Base-by-base conservation (phyloP, 2,113 vertebrate genomes). In the Dunckerocampus dactyliophorus region DNA sequence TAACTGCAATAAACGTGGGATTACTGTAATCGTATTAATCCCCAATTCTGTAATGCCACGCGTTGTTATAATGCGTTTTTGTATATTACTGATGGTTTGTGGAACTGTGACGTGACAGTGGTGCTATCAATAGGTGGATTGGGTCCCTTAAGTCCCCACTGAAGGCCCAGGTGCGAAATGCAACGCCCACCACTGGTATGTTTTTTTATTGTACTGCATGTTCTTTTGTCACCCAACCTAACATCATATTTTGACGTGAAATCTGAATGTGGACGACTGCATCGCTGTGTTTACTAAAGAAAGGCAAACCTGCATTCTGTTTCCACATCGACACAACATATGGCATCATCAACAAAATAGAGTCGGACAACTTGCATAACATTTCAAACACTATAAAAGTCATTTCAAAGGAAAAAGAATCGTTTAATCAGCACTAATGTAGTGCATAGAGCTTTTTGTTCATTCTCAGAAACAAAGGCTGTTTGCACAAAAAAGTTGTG, bases 371-470 rank as follows among this genome's bases (percentile, higher is more conserved):
- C 83, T 89, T 84, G 82, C 77, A 81, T 85, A 91, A 88, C 89
- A 89, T 90, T 90, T 34, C 89, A 93, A 93, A 93, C 88, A 90
- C 87, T 93, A 93, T 88, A 94, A 94, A 97, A 95, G 92, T 91
- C 21, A 72, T 91, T 88, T 90, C 87, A 87, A 91, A 91, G 88
- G 87, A 82, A 83, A 81, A 88, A 88, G 83, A 72, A 69, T 86
- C 62, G 90, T 84, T 80, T 89, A 86, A 84, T 71, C 84, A 91
- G 94, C 95, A 97, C 95, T 98, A 97, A 98, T 90, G 91, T 96
- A 98, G 95, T 97, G 95, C 95, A 82, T 94, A 95, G 57, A 80
- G 68, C 59, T 53, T 76, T 50, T 61, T 59, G 43, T 68, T 75
- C 66, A 62, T 69, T 75, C 65, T 83, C 65, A 24, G 65, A 62